phyloP scores from a whole-genome alignment of 2,113 vertebrate species.

The Thinocorus orbignyianus region DNA sequence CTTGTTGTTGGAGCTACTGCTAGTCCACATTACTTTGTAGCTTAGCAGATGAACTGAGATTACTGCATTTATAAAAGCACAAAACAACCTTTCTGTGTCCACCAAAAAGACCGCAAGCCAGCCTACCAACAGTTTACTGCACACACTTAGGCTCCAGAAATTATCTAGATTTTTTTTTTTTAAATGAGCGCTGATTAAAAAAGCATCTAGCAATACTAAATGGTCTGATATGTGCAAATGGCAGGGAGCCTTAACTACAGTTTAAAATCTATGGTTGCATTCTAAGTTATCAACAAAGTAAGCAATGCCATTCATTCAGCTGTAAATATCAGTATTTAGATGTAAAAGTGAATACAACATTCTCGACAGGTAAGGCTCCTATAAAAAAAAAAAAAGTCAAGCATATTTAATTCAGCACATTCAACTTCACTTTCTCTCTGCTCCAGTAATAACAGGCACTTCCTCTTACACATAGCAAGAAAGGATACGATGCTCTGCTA shows the following conservation, averaged over 20 bases:
- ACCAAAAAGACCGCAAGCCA: background rate
- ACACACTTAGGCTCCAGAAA: background rate
- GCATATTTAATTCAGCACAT: background rate
- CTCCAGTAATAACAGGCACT: background rate
- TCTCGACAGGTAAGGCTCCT: background rate
- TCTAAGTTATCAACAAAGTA: background rate
- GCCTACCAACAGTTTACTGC: background rate
- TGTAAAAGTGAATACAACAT: background rate
- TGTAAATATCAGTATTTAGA: background rate
- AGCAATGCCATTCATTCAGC: background rate
- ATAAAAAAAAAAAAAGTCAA: background rate
- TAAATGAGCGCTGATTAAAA: background rate
- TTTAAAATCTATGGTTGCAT: background rate
- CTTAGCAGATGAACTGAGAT: background rate
- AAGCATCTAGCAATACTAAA: background rate
- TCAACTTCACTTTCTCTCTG: background rate
- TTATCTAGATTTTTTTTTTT: background rate
- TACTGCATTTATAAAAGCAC: background rate
- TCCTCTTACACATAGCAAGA: background rate
- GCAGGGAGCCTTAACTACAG: background rate
- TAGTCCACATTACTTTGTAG: background rate
- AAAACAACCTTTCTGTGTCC: background rate
- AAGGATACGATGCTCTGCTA: slow-evolving; percentile 99
- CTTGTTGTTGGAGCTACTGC: background rate
- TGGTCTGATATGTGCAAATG: background rate